A percentile compares a stretch with the other conserved stretches of the same genome.
Evolutionary conservation across 2,113 vertebrate species (phyloP).

Genomic region (Microtus pennsylvanicus): DNA sequence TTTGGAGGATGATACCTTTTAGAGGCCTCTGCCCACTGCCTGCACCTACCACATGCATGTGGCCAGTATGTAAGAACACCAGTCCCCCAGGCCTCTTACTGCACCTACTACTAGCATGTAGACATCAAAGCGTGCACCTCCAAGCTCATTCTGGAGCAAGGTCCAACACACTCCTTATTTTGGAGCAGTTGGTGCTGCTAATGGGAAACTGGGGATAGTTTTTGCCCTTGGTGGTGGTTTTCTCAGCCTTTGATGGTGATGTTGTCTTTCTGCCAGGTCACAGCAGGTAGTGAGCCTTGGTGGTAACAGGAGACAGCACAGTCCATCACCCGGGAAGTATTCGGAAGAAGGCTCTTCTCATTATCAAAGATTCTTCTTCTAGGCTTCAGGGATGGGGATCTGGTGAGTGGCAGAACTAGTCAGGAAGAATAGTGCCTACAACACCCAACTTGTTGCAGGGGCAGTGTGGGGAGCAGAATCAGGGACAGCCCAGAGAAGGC

Average conservation of each 20-base stretch:
- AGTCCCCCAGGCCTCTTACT: not conserved
- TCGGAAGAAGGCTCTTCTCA: not conserved
- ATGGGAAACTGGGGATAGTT: constrained; percentile 85
- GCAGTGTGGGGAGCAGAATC: not conserved
- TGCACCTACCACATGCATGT: not conserved
- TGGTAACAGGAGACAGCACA: not conserved
- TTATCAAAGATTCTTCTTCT: not conserved
- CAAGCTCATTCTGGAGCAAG: constrained; percentile 82
- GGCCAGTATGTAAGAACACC: not conserved
- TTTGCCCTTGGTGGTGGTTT: constrained; percentile 85
- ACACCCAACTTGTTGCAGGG: not conserved
- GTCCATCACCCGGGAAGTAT: not conserved
- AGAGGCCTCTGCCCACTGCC: not conserved
- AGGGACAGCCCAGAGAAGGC: constrained; percentile 80
- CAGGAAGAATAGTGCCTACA: not conserved
- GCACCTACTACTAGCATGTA: constrained; percentile 81
- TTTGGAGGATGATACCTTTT: not conserved
- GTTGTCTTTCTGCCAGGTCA: constrained; percentile 84
- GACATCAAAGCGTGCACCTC: constrained; percentile 80
- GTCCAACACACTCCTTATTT: constrained; percentile 83
- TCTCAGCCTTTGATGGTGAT: constrained; percentile 74
- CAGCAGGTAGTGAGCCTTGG: constrained; percentile 80
- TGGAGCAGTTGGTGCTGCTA: constrained; percentile 76
- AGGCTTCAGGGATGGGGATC: not conserved
- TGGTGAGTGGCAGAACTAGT: not conserved